Percentiles rank a stretch among this genome's conserved stretches.
These are phyloP conservation scores for Pteropus alecto DNA, from an alignment of 2,113 vertebrate species.

Conservation along the genomic window DNA sequence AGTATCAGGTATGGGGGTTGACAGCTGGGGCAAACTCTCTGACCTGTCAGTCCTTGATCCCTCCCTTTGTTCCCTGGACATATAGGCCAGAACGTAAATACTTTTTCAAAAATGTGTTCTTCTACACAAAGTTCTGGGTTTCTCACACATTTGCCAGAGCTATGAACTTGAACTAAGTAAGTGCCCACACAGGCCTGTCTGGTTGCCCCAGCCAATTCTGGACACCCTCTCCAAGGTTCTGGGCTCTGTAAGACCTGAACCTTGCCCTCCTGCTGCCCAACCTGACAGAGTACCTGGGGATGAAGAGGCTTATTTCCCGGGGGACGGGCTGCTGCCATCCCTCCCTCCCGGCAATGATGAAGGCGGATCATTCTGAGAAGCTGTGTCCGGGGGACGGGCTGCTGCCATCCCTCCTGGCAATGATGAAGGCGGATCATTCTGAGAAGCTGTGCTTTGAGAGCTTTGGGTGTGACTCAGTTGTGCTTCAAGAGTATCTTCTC, in stretches of 20 bases:
- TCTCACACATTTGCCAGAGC: neutral
- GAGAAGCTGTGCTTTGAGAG: neutral
- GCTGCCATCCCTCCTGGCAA: neutral
- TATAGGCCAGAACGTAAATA: neutral
- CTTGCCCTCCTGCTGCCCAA: neutral
- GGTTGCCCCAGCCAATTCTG: neutral
- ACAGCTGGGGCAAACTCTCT: neutral
- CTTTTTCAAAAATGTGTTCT: neutral
- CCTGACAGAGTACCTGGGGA: neutral
- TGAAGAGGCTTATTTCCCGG: neutral
- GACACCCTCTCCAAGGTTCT: neutral
- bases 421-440: neutral
- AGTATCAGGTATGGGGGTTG: neutral
- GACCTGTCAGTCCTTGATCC: neutral
- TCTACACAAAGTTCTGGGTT: neutral
- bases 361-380: neutral
- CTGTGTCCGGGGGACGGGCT: rapidly evolving
- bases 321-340: rapidly evolving
- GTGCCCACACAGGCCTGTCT: neutral
- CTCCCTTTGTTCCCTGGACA: neutral
- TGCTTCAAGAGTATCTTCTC: neutral
- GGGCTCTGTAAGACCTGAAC: neutral
- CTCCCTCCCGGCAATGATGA: neutral
- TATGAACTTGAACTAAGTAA: neutral
- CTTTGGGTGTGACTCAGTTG: neutral